Percentiles rank a stretch among this genome's conserved stretches.
Conservation (phyloP, 2,113 vertebrate species). For the Anhinga rufa region DNA sequence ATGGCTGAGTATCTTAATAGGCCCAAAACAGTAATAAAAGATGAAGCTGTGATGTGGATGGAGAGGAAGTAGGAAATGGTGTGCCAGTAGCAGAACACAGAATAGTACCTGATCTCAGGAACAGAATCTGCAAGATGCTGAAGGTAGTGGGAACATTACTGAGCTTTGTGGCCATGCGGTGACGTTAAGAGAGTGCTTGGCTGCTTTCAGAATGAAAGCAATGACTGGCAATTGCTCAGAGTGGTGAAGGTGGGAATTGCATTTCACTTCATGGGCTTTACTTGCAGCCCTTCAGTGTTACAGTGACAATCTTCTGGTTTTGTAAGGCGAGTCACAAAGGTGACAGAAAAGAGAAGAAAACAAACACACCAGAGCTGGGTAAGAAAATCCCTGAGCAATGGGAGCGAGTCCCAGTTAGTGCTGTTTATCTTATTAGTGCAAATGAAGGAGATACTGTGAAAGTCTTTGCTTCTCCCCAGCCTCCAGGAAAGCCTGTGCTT, state of each 20-base stretch:
- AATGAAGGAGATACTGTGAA: background rate
- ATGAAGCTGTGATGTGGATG: background rate
- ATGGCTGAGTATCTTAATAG: background rate
- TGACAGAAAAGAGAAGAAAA: background rate
- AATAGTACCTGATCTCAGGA: background rate
- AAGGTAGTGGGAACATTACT: background rate
- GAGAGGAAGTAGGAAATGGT: background rate
- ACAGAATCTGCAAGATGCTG: background rate
- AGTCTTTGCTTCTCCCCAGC: background rate
- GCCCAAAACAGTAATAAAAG: background rate
- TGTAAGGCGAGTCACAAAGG: background rate
- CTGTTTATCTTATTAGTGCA: background rate
- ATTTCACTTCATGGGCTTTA: background rate
- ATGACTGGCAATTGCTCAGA: background rate
- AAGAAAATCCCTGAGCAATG: background rate
- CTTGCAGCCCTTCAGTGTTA: background rate
- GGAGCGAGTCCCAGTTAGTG: background rate
- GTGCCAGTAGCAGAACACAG: background rate
- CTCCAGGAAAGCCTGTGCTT: background rate
- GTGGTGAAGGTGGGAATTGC: background rate
- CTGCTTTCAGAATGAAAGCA: background rate
- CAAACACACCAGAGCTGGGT: background rate
- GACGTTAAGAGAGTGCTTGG: background rate
- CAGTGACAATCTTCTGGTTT: background rate
- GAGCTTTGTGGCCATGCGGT: background rate